Percentiles rank a stretch among this genome's conserved stretches.
Conservation (phyloP, 2,888 invertebrate species). For the Plebejus argus region DNA sequence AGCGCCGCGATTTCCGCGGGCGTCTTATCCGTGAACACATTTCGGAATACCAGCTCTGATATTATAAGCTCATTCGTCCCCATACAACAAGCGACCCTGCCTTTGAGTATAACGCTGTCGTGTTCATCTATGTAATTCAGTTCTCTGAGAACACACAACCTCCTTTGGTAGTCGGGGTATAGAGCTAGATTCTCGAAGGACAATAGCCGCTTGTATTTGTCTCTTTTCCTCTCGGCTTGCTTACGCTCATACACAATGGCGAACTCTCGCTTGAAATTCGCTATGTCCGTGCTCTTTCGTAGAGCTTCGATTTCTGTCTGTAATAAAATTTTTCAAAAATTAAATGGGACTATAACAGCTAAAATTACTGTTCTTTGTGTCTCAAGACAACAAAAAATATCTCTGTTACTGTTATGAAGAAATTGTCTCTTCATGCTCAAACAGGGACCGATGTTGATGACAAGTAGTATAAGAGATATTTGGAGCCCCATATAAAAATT, state of each 20-base stretch:
- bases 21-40: slow-evolving; percentile 91
- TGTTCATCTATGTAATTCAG: slow-evolving; percentile 84
- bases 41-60: slow-evolving; percentile 95
- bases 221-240: slow-evolving; percentile 84
- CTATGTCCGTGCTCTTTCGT: slow-evolving; percentile 85
- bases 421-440: too few species aligned
- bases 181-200: slow-evolving; percentile 92
- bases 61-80: slow-evolving; percentile 91
- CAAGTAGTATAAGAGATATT: too few species aligned
- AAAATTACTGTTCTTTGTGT: too few species aligned
- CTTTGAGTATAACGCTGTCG: slow-evolving; percentile 72
- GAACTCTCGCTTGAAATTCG: slow-evolving; percentile 90
- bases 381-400: too few species aligned
- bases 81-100: slow-evolving; percentile 74
- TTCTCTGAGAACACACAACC: slow-evolving; percentile 87
- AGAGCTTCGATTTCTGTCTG: slow-evolving; percentile 72
- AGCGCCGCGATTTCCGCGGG: slow-evolving; percentile 97
- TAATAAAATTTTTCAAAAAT: slow-evolving; percentile 40
- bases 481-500: too few species aligned
- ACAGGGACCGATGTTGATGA: too few species aligned
- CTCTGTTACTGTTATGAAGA: too few species aligned
- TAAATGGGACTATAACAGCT: not conserved
- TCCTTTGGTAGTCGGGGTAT: slow-evolving; percentile 94
- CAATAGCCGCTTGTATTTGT: slow-evolving; percentile 85
- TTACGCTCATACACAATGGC: slow-evolving; percentile 87